Conservation (phyloP, 2,113 vertebrate species). For the Theristicus caerulescens region DNA sequence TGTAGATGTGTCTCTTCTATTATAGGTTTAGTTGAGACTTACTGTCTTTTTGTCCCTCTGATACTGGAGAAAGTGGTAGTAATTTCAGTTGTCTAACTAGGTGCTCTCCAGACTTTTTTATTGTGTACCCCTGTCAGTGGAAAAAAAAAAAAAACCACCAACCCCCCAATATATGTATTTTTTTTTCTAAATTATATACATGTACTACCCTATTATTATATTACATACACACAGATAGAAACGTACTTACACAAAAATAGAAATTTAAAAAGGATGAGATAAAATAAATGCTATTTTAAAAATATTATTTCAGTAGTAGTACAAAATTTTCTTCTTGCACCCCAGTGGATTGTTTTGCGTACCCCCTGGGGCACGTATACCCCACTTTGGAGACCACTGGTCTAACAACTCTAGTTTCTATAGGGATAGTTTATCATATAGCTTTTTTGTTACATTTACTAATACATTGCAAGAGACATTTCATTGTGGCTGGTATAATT, state of each 20-base stretch:
- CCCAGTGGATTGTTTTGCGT: background rate
- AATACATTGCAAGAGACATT: background rate
- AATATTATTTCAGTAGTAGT: background rate
- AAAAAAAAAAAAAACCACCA: background rate
- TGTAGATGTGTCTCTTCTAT: background rate
- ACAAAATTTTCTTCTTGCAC: background rate
- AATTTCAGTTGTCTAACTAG: background rate
- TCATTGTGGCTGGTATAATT: background rate
- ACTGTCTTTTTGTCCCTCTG: background rate
- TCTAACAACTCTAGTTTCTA: background rate
- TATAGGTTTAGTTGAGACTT: background rate
- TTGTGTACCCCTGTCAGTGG: background rate
- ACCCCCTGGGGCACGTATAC: rapidly evolving
- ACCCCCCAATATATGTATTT: background rate
- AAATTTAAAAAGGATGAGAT: background rate
- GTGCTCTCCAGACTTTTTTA: background rate
- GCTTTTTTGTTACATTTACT: background rate
- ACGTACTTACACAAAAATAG: background rate
- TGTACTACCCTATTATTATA: background rate
- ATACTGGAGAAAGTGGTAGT: background rate
- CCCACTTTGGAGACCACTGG: background rate
- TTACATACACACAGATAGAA: rapidly evolving
- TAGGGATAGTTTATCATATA: background rate
- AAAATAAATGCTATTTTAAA: background rate
- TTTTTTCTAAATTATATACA: background rate